Conservation (phyloP, 2,797 vertebrate genomes). For the Lophotriccus pileatus region DNA sequence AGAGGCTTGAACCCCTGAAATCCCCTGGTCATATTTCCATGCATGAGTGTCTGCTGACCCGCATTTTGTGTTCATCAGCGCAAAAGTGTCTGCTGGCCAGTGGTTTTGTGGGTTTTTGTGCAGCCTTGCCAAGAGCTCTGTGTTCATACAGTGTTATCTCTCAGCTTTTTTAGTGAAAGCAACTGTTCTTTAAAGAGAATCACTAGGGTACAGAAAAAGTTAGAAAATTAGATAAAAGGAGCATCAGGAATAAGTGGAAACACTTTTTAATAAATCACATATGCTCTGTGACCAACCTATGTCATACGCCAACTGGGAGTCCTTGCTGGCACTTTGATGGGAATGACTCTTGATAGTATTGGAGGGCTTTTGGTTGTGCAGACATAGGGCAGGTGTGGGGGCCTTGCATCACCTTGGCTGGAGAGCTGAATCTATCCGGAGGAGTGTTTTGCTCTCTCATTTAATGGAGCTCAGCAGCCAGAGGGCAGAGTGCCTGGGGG, state of each 20-base stretch:
- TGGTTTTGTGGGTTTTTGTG: neutral
- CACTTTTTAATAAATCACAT: neutral
- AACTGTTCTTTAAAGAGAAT: neutral
- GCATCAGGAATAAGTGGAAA: neutral
- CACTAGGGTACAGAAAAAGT: neutral
- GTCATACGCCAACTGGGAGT: accelerated
- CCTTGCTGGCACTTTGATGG: neutral
- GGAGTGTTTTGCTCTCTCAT: constrained; percentile 2
- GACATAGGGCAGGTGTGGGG: neutral
- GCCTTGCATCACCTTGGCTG: constrained; percentile 39
- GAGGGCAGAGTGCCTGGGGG: neutral
- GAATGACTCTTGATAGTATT: neutral
- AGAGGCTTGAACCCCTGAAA: neutral
- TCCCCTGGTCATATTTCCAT: neutral
- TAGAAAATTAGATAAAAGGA: neutral
- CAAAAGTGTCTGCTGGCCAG: neutral
- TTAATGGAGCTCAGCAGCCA: neutral
- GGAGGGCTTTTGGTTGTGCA: neutral
- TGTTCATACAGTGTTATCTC: neutral
- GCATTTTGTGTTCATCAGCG: neutral
- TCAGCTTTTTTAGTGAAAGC: neutral
- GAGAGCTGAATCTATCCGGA: neutral
- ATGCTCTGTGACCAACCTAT: neutral
- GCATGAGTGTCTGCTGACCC: accelerated
- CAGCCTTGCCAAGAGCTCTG: neutral